Evolutionary conservation across 2,888 invertebrate genomes (phyloP).

Genomic region (Caenorhabditis panamensis): DNA sequence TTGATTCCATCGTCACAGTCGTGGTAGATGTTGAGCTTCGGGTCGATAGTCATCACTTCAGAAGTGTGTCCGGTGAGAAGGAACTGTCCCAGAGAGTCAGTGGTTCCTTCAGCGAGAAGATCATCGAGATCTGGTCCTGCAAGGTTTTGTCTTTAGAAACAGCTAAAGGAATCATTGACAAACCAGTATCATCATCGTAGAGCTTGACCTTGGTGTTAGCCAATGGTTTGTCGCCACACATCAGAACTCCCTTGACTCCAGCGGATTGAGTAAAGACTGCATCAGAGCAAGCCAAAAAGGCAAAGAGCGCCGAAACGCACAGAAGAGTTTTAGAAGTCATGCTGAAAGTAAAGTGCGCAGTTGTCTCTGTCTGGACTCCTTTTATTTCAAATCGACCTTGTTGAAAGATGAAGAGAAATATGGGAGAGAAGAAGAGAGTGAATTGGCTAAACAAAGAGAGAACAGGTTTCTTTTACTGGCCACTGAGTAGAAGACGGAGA

Average conservation of each 20-base stretch:
- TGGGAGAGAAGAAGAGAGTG: not conserved
- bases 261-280: slow-evolving; percentile 71
- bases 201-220: slow-evolving; percentile 74
- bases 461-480: slow-evolving; percentile 41
- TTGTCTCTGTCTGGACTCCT: slow-evolving; percentile 11
- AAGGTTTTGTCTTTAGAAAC: slow-evolving; percentile 5
- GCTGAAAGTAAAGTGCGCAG: slow-evolving; percentile 7
- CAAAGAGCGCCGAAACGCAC: slow-evolving; percentile 13
- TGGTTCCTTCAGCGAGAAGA: slow-evolving; percentile 73
- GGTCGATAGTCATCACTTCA: slow-evolving; percentile 74
- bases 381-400: slow-evolving; percentile 22
- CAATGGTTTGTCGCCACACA: slow-evolving; percentile 74
- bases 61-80: slow-evolving; percentile 70
- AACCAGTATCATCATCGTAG: slow-evolving; percentile 75
- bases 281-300: slow-evolving; percentile 30
- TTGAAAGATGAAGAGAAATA: slow-evolving; percentile 15
- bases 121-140: slow-evolving; percentile 76
- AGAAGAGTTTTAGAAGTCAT: slow-evolving; percentile 9
- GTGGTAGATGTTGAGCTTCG: slow-evolving; percentile 72
- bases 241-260: slow-evolving; percentile 73
- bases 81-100: slow-evolving; percentile 74
- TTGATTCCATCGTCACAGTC: slow-evolving; percentile 73
- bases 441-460: slow-evolving; percentile 53
- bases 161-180: not conserved
- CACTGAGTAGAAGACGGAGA: not conserved